Base-by-base conservation (phyloP, 2,797 vertebrate genomes). In the Dipus sagitta region DNA sequence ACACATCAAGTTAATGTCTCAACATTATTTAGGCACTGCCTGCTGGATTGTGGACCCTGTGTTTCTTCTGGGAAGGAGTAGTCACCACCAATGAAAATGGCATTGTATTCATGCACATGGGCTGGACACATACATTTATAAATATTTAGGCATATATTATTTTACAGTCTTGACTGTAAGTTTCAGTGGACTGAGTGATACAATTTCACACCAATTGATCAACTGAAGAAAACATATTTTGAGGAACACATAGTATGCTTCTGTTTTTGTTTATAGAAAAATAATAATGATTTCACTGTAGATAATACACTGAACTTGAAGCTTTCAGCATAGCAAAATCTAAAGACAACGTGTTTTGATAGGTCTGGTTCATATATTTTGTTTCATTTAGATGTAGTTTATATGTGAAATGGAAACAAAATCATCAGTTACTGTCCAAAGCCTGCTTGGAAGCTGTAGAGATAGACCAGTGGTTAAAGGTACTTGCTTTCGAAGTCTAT, bases 341-440 rank as follows among this genome's bases (percentile, higher is more conserved):
- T 17, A 79, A 78, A 87, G 11, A 15, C 38, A 67, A 42, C 28
- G 15, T 18, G 17, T 62, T 18, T 58, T 67, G 58, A 2, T 54
- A 90, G 54, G 75, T 70, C 64, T 60, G 64, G 15, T 1, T 60
- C n/a, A 86, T 28, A 62, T 20, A 62, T 54, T 85, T 87, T 65
- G 60, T 23, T 67, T 85, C 64, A 76, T 87, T 65, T 28, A 60
- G 14, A 71, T 58, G 74, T 70, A 58, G 20, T 12, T 21, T 34
- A 93, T 47, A 28, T 32, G 6, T 54, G 77, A 68, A 88, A 76
- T 64, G 26, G 15, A 20, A 74, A 64, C 90, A 87, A 77, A 90
- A 91, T 28, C 60, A 58, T 7, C 76, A 90, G 75, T 34, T n/a
- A 26, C 20, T n/a, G 34, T 86, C 71, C 67, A 78, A 95, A 90